A percentile compares a stretch with the other conserved stretches of the same genome.
Conservation (phyloP, 2,797 vertebrate genomes). For the Brotula barbata region DNA sequence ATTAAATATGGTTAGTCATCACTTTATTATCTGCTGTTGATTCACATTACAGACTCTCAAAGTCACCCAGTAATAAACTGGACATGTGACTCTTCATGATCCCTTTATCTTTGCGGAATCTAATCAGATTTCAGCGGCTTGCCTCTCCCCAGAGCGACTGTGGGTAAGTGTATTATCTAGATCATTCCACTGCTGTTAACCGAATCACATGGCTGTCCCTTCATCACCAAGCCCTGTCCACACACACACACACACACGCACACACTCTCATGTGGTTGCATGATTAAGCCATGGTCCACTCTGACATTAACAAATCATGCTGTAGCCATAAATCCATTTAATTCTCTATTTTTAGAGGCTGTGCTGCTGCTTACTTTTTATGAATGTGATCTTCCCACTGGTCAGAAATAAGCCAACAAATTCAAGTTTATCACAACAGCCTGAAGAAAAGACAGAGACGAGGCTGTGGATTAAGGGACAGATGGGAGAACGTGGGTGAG, state of each 20-base stretch:
- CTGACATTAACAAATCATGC: slow-evolving; percentile 73
- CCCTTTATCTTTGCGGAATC: slow-evolving; percentile 71
- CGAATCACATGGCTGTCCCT: slow-evolving; percentile 42
- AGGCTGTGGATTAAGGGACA: slow-evolving; percentile 36
- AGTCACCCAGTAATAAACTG: slow-evolving; percentile 58
- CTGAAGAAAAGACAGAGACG: slow-evolving; percentile 30
- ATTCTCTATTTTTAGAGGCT: slow-evolving; percentile 68
- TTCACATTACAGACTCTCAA: slow-evolving; percentile 46
- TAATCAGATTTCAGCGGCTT: slow-evolving; percentile 70
- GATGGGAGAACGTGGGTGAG: slow-evolving; percentile 25
- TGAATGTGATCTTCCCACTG: slow-evolving; percentile 54
- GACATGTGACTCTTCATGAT: slow-evolving; percentile 67
- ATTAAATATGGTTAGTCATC: slow-evolving; percentile 52
- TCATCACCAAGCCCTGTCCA: slow-evolving; percentile 46
- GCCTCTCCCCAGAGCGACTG: slow-evolving; percentile 50
- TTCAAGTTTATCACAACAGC: slow-evolving; percentile 40
- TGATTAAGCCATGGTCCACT: slow-evolving; percentile 66
- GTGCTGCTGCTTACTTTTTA: slow-evolving; percentile 50
- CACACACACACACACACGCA: slow-evolving; percentile 16
- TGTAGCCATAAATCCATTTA: slow-evolving; percentile 57
- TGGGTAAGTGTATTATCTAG: slow-evolving; percentile 76
- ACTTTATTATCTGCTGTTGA: slow-evolving; percentile 57
- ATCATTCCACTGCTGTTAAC: slow-evolving; percentile 71
- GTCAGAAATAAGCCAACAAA: slow-evolving; percentile 46
- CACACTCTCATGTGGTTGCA: slow-evolving; percentile 13